These are phyloP conservation scores for Epinotia ramella DNA, from an alignment of 2,888 invertebrate genomes.

Conservation along the genomic window DNA sequence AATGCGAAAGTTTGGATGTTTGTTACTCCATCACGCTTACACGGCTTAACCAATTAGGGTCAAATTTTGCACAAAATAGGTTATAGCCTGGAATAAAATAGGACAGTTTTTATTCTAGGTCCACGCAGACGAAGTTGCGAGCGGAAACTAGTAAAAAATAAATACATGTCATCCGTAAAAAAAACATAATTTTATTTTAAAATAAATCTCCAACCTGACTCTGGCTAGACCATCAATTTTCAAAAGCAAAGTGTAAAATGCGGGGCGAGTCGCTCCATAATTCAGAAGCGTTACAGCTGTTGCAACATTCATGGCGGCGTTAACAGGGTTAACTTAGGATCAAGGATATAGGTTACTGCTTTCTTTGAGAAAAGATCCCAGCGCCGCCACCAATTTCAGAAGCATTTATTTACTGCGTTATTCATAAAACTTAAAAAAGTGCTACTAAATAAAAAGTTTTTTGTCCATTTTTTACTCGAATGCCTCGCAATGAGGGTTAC, in stretches of 20 bases:
- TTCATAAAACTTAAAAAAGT: no score
- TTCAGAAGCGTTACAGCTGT: conserved; percentile 14
- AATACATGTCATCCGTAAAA: not conserved
- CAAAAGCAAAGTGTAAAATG: conserved; percentile 14
- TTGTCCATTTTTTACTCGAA: no score
- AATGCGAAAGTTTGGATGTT: no score
- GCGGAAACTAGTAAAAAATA: no score
- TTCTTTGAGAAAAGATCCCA: conserved; percentile 5
- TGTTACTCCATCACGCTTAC: no score
- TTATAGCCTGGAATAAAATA: no score
- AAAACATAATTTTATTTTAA: not conserved
- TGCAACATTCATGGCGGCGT: conserved; percentile 22
- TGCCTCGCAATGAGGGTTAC: no score
- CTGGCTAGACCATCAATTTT: conserved; percentile 17
- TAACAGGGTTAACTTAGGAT: conserved; percentile 22
- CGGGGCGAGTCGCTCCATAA: conserved; percentile 9
- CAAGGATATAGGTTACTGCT: conserved; percentile 19
- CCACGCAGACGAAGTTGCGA: no score
- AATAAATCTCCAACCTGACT: conserved; percentile 2
- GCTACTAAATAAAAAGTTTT: no score
- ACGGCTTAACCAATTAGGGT: no score
- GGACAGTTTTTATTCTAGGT: no score
- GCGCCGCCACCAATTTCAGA: not conserved
- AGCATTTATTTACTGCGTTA: not conserved
- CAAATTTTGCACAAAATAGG: no score